Percentiles rank a stretch among this genome's conserved stretches.
phyloP scores from a whole-genome alignment of 37 sponge, comb jelly and placozoan genomes.

The Amphimedon queenslandica region DNA sequence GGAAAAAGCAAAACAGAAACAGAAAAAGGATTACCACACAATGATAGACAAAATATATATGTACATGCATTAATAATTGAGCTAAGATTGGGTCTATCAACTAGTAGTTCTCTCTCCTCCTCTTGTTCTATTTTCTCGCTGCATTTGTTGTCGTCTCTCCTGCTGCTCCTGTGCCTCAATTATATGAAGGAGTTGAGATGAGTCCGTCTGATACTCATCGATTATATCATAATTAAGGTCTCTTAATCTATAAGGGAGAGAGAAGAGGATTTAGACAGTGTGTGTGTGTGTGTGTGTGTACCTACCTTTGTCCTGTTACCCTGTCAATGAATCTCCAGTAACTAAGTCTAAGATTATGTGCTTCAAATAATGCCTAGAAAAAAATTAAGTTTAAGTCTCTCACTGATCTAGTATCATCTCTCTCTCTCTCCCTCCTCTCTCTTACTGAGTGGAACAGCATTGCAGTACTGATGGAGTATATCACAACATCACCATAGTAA shows the following conservation, averaged over 20 bases:
- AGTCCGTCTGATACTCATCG: background rate
- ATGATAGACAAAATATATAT: too few relatives aligned
- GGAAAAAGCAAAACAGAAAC: too few relatives aligned
- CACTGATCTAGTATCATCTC: too few relatives aligned
- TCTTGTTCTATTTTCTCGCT: too few relatives aligned
- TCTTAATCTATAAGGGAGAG: background rate
- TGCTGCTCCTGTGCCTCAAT: background rate
- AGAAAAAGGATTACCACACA: too few relatives aligned
- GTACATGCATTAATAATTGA: too few relatives aligned
- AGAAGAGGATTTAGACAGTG: background rate
- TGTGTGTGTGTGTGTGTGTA: background rate
- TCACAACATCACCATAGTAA: constrained; percentile 47
- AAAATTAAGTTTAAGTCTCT: too few relatives aligned
- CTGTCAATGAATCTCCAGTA: constrained; percentile 28
- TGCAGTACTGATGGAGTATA: constrained; percentile 41
- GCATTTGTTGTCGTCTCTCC: background rate
- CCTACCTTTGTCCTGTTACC: constrained; percentile 5
- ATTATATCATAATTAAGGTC: background rate
- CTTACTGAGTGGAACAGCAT: constrained; percentile 48
- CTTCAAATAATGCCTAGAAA: constrained; percentile 46
- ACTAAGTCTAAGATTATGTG: constrained; percentile 28
- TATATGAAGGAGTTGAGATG: background rate
- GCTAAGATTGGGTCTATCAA: too few relatives aligned
- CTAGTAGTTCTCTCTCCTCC: too few relatives aligned
- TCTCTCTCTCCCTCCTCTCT: too few relatives aligned